Conservation (phyloP, 2,113 vertebrate species). For the Lepus americanus region DNA sequence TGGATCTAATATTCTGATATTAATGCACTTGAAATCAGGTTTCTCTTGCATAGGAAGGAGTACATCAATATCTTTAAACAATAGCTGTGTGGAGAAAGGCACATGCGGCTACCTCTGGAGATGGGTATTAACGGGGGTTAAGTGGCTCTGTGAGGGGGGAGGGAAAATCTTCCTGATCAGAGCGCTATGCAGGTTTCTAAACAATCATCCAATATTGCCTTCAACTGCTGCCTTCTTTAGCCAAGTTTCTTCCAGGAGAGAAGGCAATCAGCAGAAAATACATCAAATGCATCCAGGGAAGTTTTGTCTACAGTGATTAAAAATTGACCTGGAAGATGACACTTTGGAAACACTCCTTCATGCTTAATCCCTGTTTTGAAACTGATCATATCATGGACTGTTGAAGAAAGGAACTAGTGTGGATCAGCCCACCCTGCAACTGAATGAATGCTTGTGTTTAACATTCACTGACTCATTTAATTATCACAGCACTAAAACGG, state of each 20-base stretch:
- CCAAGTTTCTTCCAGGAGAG: background rate
- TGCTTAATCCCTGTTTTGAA: background rate
- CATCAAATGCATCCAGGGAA: background rate
- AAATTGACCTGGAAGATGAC: background rate
- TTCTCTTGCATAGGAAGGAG: background rate
- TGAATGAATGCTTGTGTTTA: background rate
- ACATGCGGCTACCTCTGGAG: background rate
- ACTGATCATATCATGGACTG: background rate
- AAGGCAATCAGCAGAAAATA: background rate
- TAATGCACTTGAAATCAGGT: background rate
- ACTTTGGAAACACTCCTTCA: background rate
- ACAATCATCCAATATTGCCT: background rate
- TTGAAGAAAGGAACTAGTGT: background rate
- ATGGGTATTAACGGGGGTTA: background rate
- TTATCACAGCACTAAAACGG: background rate
- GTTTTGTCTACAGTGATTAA: background rate
- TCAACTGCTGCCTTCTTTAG: background rate
- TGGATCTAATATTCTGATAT: slow-evolving; percentile 3
- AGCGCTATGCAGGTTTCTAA: background rate
- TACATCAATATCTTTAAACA: background rate
- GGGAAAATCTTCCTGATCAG: background rate
- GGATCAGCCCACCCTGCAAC: background rate
- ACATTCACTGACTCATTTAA: background rate
- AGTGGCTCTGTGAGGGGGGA: no score
- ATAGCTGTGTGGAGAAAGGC: background rate